Percentiles rank a stretch among this genome's conserved stretches.
Evolutionary conservation across 2,888 invertebrate genomes (phyloP).

Genomic region (Polia nebulosa): DNA sequence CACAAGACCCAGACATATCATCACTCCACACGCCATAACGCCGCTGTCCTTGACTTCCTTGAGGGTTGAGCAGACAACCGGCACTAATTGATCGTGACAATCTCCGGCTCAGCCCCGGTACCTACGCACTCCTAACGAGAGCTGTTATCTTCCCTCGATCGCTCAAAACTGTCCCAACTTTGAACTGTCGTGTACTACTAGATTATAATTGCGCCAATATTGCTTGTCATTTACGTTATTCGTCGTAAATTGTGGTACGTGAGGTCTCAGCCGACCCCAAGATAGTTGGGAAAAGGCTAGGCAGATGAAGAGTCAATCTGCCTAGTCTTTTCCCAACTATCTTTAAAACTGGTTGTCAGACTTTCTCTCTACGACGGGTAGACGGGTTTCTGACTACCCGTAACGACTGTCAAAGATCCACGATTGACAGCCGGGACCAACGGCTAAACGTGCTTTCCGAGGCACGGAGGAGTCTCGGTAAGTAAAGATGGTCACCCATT

Average conservation of each 20-base stretch:
- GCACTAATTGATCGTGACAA: constrained; percentile 57
- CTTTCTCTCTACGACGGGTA: too few species aligned
- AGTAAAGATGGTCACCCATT: too few species aligned
- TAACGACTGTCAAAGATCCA: too few species aligned
- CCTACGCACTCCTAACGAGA: constrained; percentile 40
- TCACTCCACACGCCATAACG: constrained; percentile 13
- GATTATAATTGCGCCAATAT: constrained; percentile 52
- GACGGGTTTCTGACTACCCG: too few species aligned
- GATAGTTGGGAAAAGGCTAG: too few species aligned
- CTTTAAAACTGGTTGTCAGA: too few species aligned
- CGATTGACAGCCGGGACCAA: too few species aligned
- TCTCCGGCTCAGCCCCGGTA: constrained; percentile 28
- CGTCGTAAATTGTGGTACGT: neutral
- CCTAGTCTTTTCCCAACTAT: too few species aligned
- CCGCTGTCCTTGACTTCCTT: constrained; percentile 40
- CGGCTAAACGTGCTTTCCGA: too few species aligned
- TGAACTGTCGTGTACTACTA: constrained; percentile 21
- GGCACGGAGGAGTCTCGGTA: too few species aligned
- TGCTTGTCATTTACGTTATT: constrained; percentile 35
- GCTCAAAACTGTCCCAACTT: constrained; percentile 51
- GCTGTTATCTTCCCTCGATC: constrained; percentile 51
- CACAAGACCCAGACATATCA: neutral
- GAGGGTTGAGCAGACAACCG: constrained; percentile 26
- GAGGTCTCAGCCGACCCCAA: too few species aligned
- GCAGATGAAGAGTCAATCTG: too few species aligned